A percentile compares a stretch with the other conserved stretches of the same genome.
These are phyloP conservation scores for Pachyuromys duprasi DNA, from an alignment of 2,797 vertebrate genomes.

Conservation along the genomic window DNA sequence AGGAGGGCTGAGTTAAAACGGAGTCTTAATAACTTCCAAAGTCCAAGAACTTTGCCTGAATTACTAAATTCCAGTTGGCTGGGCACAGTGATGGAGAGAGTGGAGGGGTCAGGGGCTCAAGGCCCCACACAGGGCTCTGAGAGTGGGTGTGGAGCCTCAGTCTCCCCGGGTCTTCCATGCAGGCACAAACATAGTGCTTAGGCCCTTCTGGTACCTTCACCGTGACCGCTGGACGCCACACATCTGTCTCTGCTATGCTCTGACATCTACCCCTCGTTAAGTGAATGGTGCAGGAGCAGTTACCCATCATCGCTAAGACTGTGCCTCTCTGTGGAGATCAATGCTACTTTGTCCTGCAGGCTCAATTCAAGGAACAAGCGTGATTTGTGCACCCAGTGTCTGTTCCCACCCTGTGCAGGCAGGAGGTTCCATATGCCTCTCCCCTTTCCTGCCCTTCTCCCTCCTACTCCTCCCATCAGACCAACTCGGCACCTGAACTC, in stretches of 20 bases:
- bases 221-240: neutral
- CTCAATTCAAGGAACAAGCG: neutral
- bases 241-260: neutral
- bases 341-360: neutral
- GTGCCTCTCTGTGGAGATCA: neutral
- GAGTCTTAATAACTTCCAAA: neutral
- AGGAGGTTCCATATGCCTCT: neutral
- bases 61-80: neutral
- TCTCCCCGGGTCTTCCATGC: neutral
- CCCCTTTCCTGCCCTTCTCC: neutral
- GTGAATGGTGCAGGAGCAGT: neutral
- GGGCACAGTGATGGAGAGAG: neutral
- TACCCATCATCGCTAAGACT: neutral
- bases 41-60: neutral
- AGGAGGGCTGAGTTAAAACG: neutral
- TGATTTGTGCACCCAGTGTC: neutral
- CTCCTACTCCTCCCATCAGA: neutral
- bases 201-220: neutral
- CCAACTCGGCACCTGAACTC: neutral
- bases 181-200: too few species aligned
- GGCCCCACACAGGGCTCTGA: neutral
- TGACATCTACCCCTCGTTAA: neutral
- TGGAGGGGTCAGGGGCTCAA: neutral
- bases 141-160: neutral
- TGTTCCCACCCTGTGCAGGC: neutral